Evolutionary conservation across 2,888 invertebrate species (phyloP), one percentile per base, ranked within the genome.

Genomic region (Xestia ashworthii): DNA sequence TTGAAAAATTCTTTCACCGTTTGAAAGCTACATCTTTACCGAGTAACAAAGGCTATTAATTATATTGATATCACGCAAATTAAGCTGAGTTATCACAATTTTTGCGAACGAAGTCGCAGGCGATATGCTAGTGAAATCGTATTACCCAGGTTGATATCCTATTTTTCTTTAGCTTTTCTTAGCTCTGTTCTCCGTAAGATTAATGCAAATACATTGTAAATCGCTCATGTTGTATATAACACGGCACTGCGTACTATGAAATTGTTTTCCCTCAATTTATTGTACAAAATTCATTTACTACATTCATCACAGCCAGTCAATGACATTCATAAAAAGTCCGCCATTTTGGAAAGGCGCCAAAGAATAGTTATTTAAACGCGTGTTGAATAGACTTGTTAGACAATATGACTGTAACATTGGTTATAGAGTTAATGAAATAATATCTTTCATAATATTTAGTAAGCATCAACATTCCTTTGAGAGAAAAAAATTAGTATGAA

Each of bases 281-380:
- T 38, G 19, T 16, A 58, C 5, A 9, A 25, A 14, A 65, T 77
- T 65, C 5, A 32, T 71, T 41, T 48, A 80, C 3, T 22, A 53
- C 69, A 79, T 70, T 41, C 25, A 60, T 72, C 64, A 46, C 19
- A n/a, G 6, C 12, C 22, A 65, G 80, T 82, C 80, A 85, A 85
- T 80, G 86, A 83, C 85, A 86, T 83, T 69, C 14, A 12, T 69
- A 53, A 82, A 75, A 79, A 85, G 48, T 68, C 76, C 68, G 11
- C 75, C 74, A 77, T 80, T 65, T 85, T 84, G 86, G 83, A 86
- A 38, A 25, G 16, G 22, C 25, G 86, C 84, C 84, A 84, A 71
- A n/a, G 41, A 65, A 55, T 62, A 50, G 74, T 62, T 73, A 79
- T 79, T 68, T 64, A 73, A 8, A 82, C 9, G n/a, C 0, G 38